Conservation (phyloP, 2,113 vertebrate species). For the Catharus fuscescens region DNA sequence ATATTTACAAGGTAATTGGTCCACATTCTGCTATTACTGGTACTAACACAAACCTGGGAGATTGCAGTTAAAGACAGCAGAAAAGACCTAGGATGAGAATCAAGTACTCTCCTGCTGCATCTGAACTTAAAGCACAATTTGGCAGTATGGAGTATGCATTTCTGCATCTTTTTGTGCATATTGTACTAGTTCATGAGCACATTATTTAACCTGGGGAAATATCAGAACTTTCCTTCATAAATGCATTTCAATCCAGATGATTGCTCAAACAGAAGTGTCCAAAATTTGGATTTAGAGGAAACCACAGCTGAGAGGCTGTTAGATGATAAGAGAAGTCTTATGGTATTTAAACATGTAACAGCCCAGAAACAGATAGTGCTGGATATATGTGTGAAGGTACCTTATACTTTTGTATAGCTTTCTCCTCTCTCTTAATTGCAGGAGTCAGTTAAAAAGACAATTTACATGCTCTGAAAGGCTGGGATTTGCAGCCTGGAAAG, state of each 20-base stretch:
- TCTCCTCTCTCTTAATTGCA: not conserved
- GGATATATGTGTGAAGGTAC: not conserved
- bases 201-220: not conserved
- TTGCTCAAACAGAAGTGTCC: not conserved
- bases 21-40: not conserved
- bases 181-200: not conserved
- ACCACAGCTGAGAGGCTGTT: not conserved
- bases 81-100: not conserved
- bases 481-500: not conserved
- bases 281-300: not conserved
- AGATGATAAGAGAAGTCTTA: not conserved
- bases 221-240: not conserved
- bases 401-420: not conserved
- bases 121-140: not conserved
- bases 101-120: not conserved
- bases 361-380: not conserved
- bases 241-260: not conserved
- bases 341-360: not conserved
- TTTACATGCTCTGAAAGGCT: not conserved
- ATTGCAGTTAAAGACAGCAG: not conserved
- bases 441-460: not conserved
- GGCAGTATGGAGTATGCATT: fast-evolving
- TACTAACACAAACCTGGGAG: not conserved
- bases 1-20: not conserved
- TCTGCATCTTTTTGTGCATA: not conserved